Conservation (phyloP, 2,113 vertebrate genomes). For the Clinocottus analis region DNA sequence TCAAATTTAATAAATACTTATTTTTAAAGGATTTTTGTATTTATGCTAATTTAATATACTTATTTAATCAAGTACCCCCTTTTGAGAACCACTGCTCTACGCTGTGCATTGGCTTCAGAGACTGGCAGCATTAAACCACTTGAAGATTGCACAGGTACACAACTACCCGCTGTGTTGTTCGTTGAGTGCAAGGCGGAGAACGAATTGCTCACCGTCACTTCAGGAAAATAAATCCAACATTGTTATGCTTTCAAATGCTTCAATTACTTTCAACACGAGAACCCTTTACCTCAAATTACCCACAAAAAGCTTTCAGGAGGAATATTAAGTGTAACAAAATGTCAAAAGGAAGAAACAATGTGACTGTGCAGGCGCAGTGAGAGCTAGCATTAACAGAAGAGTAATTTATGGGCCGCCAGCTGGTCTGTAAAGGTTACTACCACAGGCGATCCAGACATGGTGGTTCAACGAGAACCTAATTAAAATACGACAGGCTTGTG, state of each 20-base stretch:
- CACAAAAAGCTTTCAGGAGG: conserved; percentile 11
- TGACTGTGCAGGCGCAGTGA: conserved; percentile 40
- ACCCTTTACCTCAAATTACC: background rate
- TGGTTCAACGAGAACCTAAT: conserved; percentile 59
- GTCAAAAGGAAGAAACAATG: conserved; percentile 23
- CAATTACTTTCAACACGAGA: background rate
- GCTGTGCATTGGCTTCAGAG: background rate
- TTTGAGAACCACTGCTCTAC: background rate
- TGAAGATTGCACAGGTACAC: background rate
- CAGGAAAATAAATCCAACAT: background rate
- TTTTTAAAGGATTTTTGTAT: too few species aligned
- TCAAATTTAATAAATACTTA: too few species aligned
- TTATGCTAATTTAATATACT: too few species aligned
- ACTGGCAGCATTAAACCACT: background rate
- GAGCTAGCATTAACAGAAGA: conserved; percentile 32
- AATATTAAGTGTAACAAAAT: conserved; percentile 33
- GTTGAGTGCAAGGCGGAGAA: background rate
- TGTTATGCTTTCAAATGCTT: background rate
- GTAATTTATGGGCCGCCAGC: conserved; percentile 69
- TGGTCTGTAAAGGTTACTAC: conserved; percentile 75
- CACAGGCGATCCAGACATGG: conserved; percentile 63
- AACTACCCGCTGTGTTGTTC: background rate
- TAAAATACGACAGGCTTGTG: conserved; percentile 47
- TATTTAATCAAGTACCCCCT: too few species aligned
- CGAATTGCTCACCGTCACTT: background rate